Evolutionary conservation across 2,888 invertebrate genomes (phyloP).

Genomic region (Allophyes oxyacanthae): DNA sequence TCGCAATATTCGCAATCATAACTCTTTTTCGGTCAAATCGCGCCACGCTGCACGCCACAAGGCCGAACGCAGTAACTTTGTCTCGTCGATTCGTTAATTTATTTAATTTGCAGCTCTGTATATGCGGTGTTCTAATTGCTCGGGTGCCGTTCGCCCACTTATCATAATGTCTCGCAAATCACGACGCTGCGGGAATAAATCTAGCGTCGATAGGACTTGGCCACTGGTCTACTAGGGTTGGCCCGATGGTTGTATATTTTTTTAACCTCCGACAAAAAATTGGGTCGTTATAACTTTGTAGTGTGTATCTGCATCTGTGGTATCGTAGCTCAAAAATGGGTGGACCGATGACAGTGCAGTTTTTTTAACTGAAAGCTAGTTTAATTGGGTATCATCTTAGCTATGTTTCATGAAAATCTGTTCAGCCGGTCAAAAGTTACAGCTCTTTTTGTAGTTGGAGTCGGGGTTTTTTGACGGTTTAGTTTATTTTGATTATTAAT

Average conservation of each 20-base stretch:
- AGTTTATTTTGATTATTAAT: no score
- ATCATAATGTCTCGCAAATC: slow-evolving; percentile 89
- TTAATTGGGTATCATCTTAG: no score
- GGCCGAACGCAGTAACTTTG: slow-evolving; percentile 62
- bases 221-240: slow-evolving; percentile 54
- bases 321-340: no score
- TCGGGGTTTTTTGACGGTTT: no score
- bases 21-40: slow-evolving; percentile 47
- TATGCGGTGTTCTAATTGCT: slow-evolving; percentile 83
- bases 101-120: slow-evolving; percentile 76
- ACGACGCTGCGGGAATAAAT: slow-evolving; percentile 81
- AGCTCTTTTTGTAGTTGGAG: no score
- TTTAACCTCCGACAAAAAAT: no score
- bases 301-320: no score
- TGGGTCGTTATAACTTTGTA: no score
- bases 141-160: slow-evolving; percentile 82
- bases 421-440: no score
- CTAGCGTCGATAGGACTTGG: slow-evolving; percentile 75
- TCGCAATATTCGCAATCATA: slow-evolving; percentile 35
- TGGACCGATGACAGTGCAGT: no score
- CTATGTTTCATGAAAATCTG: no score
- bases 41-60: slow-evolving; percentile 40
- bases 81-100: slow-evolving; percentile 71
- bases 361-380: no score
- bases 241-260: slow-evolving; percentile 4